Conservation (phyloP, 2,797 vertebrate genomes). For the Argyrosomus regius region DNA sequence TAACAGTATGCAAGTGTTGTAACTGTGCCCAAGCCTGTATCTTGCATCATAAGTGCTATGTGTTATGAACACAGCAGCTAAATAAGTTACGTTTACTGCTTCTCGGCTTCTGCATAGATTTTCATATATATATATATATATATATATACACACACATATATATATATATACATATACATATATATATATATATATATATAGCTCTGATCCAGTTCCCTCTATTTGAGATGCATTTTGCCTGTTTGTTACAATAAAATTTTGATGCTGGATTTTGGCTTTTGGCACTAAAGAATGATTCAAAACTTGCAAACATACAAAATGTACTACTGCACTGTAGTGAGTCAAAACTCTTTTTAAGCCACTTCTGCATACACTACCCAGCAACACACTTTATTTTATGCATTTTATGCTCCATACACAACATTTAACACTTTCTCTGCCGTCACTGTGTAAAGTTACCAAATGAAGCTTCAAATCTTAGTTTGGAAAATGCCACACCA, state of each 20-base stretch:
- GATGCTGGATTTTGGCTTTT: background rate
- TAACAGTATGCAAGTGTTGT: constrained; percentile 24
- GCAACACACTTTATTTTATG: background rate
- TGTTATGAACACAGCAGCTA: constrained; percentile 23
- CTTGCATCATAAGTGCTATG: constrained; percentile 26
- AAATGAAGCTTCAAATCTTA: constrained; percentile 9
- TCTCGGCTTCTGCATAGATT: background rate
- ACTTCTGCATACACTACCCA: background rate
- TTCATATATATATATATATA: background rate
- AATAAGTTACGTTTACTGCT: constrained; percentile 12
- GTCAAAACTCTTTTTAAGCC: background rate
- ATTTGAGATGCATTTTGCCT: too few species aligned
- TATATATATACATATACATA: too few species aligned
- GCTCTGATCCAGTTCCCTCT: too few species aligned
- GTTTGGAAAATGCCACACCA: background rate
- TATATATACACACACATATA: too few species aligned
- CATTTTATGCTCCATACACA: background rate
- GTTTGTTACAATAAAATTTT: background rate
- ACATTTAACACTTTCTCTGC: background rate
- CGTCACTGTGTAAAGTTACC: background rate
- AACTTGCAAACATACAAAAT: background rate
- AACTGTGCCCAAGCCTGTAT: background rate
- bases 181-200: background rate
- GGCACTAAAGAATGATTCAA: constrained; percentile 1
- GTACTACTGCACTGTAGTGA: background rate